Evolutionary conservation across 1,140 invertebrate species (phyloP).

Genomic region (Leptinotarsa defecta): DNA sequence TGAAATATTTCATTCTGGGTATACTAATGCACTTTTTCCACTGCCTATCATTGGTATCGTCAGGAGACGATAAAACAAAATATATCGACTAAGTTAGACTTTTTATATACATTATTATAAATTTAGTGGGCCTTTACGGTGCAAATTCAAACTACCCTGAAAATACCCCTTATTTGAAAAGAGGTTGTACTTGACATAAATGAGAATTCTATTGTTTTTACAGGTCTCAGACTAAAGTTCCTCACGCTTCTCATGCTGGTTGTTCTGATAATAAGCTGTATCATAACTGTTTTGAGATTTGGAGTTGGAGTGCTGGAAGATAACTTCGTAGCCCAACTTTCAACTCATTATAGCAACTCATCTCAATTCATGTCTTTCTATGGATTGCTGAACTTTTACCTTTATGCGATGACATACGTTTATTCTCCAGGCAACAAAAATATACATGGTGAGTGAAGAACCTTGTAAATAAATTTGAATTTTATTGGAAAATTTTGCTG

Average conservation of each 20-base stretch:
- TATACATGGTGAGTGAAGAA: slow-evolving; percentile 72
- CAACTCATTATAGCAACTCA: slow-evolving; percentile 86
- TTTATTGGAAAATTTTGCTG: no score
- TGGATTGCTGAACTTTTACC: slow-evolving; percentile 92
- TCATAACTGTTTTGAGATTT: slow-evolving; percentile 82
- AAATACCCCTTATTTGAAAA: neutral
- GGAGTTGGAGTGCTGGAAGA: slow-evolving; percentile 88
- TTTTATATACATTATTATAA: neutral
- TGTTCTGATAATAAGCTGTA: slow-evolving; percentile 77
- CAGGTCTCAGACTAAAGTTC: slow-evolving; percentile 91
- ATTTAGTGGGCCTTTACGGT: neutral
- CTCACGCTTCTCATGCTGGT: slow-evolving; percentile 84
- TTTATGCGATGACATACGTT: slow-evolving; percentile 93
- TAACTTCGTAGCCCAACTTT: slow-evolving; percentile 88
- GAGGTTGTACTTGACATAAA: neutral
- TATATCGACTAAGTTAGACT: neutral
- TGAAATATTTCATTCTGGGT: no score
- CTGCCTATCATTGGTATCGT: no score
- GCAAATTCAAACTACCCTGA: neutral
- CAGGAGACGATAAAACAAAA: no score
- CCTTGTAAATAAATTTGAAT: no score
- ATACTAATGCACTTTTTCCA: no score
- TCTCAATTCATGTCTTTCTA: slow-evolving; percentile 95
- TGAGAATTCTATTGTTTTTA: slow-evolving; percentile 37
- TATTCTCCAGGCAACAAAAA: slow-evolving; percentile 78